Conservation (phyloP, 2,113 vertebrate genomes). For the Cygnus buccinator region DNA sequence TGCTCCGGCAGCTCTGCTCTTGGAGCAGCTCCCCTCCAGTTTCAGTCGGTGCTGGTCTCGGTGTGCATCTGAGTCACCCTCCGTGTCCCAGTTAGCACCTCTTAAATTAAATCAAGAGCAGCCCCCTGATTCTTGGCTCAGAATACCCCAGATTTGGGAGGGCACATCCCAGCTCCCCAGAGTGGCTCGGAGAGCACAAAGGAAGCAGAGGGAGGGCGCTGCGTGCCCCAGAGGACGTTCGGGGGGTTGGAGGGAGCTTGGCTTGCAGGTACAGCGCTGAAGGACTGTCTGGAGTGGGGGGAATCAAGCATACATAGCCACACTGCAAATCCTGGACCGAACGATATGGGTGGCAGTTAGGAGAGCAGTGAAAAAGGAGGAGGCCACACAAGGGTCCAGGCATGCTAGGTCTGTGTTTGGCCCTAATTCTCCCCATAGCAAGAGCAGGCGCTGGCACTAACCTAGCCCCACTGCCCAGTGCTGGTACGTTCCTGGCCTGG, state of each 20-base stretch:
- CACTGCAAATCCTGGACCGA: background rate
- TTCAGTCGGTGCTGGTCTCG: background rate
- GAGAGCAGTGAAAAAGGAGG: background rate
- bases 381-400: background rate
- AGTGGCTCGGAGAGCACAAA: background rate
- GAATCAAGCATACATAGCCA: background rate
- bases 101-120: background rate
- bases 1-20: background rate
- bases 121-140: background rate
- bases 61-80: background rate
- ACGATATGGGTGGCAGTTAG: background rate
- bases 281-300: rapidly evolving
- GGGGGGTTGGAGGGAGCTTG: background rate
- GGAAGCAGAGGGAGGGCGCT: background rate
- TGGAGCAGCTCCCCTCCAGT: background rate
- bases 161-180: background rate
- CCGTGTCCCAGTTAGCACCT: background rate
- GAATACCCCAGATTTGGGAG: background rate
- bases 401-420: rapidly evolving
- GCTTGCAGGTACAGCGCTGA: background rate
- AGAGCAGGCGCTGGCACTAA: background rate
- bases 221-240: background rate
- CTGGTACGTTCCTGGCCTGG: background rate
- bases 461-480: background rate
- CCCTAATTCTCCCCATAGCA: background rate